These are phyloP conservation scores for Argynnis bischoffii DNA, from an alignment of 2,888 invertebrate species.

Conservation along the genomic window DNA sequence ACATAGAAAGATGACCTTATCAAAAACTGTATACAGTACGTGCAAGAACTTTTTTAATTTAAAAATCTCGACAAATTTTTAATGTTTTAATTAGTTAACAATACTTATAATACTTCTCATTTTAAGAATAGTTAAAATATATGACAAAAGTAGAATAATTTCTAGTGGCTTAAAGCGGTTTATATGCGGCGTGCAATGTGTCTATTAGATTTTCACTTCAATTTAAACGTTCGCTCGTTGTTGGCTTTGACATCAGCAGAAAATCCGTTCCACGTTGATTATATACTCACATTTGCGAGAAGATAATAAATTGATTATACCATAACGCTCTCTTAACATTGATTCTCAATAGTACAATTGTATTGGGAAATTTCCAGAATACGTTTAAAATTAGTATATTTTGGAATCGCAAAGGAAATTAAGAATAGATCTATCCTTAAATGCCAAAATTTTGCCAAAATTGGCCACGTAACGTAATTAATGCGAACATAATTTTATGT, in stretches of 20 bases:
- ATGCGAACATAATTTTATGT: no score
- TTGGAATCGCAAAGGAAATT: no score
- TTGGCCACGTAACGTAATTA: no score
- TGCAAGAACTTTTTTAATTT: no score
- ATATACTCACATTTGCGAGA: conserved; percentile 4
- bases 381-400: no score
- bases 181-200: conserved; percentile 8
- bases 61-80: no score
- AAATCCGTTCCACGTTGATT: conserved; percentile 4
- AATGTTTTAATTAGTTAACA: neutral
- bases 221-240: conserved; percentile 8
- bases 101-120: neutral
- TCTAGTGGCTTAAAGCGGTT: neutral
- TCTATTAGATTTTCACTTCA: conserved; percentile 17
- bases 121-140: neutral
- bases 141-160: neutral
- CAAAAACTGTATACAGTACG: no score
- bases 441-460: no score
- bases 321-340: neutral
- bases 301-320: conserved; percentile 14
- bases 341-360: neutral
- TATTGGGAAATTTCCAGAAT: no score
- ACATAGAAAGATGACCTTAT: no score
- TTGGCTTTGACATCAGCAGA: conserved; percentile 12
- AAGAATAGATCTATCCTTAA: no score